These are phyloP conservation scores for Agrotis segetum DNA, from an alignment of 2,888 invertebrate species.

Conservation along the genomic window DNA sequence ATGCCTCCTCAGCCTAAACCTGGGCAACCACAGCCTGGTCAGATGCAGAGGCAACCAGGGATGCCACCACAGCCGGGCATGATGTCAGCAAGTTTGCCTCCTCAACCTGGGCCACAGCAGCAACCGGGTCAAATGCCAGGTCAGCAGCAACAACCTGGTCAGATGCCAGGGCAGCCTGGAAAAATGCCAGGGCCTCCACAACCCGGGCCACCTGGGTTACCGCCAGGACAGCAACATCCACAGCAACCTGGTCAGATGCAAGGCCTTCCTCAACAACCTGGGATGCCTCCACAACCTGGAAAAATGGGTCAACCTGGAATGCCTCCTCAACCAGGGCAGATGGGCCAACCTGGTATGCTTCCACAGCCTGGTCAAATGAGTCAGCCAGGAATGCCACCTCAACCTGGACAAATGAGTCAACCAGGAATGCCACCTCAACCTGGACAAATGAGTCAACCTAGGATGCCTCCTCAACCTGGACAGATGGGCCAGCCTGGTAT, in stretches of 20 bases:
- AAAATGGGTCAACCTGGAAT: slow-evolving; percentile 49
- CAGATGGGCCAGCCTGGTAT: slow-evolving; percentile 46
- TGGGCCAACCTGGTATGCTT: slow-evolving; percentile 43
- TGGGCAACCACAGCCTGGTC: slow-evolving; percentile 62
- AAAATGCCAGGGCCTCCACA: slow-evolving; percentile 62
- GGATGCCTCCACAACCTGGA: slow-evolving; percentile 42
- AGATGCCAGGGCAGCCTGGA: slow-evolving; percentile 56
- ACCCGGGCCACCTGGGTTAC: slow-evolving; percentile 59
- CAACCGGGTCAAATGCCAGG: slow-evolving; percentile 35
- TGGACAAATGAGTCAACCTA: slow-evolving; percentile 33
- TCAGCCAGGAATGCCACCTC: slow-evolving; percentile 46
- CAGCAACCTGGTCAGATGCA: slow-evolving; percentile 62
- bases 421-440: slow-evolving; percentile 48
- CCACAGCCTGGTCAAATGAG: slow-evolving; percentile 39
- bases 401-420: slow-evolving; percentile 48
- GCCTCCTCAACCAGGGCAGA: slow-evolving; percentile 46
- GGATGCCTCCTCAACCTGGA: slow-evolving; percentile 53
- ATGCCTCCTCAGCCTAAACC: slow-evolving; percentile 59
- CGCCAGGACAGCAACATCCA: slow-evolving; percentile 53
- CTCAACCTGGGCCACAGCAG: slow-evolving; percentile 42
- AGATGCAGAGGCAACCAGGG: slow-evolving; percentile 54
- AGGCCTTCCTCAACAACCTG: slow-evolving; percentile 50
- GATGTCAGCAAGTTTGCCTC: slow-evolving; percentile 40
- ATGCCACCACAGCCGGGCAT: slow-evolving; percentile 53
- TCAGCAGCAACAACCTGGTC: slow-evolving; percentile 45